Conservation (phyloP, 2,797 vertebrate genomes). For the Rhadinocentrus ornatus region DNA sequence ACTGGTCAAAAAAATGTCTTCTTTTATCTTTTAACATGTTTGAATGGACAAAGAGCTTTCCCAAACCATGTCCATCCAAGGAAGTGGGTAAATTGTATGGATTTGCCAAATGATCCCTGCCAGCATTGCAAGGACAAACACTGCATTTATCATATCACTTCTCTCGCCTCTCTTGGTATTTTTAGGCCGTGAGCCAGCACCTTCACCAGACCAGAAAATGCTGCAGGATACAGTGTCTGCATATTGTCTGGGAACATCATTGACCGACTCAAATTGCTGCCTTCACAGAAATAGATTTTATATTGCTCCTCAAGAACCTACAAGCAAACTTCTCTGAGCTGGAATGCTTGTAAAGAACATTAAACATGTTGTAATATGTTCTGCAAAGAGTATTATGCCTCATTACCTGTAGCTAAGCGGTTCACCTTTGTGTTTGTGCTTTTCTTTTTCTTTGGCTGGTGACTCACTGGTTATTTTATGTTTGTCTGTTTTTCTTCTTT, state of each 20-base stretch:
- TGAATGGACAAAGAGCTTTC: background rate
- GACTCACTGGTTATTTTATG: conserved; percentile 34
- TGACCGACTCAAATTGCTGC: conserved; percentile 30
- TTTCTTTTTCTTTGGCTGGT: conserved; percentile 24
- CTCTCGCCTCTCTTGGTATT: conserved; percentile 68
- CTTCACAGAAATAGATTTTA: conserved; percentile 52
- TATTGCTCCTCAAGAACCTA: conserved; percentile 25
- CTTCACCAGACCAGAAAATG: conserved; percentile 56
- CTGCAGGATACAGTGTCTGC: conserved; percentile 64
- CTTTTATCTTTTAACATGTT: too few relatives aligned
- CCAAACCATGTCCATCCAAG: conserved; percentile 1
- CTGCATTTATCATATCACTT: conserved; percentile 72
- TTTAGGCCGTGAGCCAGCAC: conserved; percentile 68
- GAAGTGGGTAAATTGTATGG: conserved; percentile 17
- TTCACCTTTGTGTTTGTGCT: conserved; percentile 31
- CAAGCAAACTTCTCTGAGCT: conserved; percentile 24
- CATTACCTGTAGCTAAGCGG: conserved; percentile 29
- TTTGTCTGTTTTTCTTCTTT: conserved; percentile 30
- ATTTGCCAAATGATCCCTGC: conserved; percentile 12
- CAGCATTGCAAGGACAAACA: conserved; percentile 66
- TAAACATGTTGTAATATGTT: conserved; percentile 13
- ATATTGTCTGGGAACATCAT: conserved; percentile 59
- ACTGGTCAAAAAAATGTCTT: background rate
- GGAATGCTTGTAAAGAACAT: background rate
- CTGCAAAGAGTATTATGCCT: conserved; percentile 12